A percentile compares a stretch with the other conserved stretches of the same genome.
Conservation (phyloP, 2,113 vertebrate species). For the Pimephales promelas region DNA sequence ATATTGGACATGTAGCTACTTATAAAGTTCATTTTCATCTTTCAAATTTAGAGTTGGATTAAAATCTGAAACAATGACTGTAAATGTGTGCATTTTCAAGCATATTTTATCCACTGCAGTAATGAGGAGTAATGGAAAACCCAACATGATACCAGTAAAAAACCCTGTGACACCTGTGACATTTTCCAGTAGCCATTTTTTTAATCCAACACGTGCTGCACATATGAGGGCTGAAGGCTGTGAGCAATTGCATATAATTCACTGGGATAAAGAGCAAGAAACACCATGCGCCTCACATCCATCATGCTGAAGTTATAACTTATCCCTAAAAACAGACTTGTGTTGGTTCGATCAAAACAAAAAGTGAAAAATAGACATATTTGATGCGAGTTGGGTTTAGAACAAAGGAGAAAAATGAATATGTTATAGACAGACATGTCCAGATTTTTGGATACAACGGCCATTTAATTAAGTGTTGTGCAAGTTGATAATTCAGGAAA, state of each 20-base stretch:
- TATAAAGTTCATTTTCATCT: neutral
- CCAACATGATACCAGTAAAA: constrained; percentile 72
- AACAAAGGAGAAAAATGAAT: neutral
- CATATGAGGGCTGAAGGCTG: constrained; percentile 58
- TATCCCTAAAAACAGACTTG: constrained; percentile 9
- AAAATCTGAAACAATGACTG: neutral
- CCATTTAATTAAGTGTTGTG: neutral
- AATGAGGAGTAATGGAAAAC: constrained; percentile 69
- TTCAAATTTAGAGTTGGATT: neutral
- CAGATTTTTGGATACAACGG: neutral
- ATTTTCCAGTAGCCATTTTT: constrained; percentile 70
- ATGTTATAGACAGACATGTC: neutral
- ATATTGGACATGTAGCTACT: neutral
- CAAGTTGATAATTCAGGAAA: neutral
- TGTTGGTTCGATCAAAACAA: constrained; percentile 12
- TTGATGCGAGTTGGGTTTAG: neutral
- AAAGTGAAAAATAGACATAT: neutral
- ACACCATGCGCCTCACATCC: neutral
- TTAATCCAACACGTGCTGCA: constrained; percentile 57
- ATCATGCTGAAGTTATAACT: neutral
- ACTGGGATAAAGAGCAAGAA: neutral
- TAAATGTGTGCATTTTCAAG: constrained; percentile 66
- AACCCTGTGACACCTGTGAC: constrained; percentile 70
- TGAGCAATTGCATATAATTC: neutral
- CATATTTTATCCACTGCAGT: constrained; percentile 70